These are phyloP conservation scores for Drosophila grimshawi DNA, from an alignment of 1,140 invertebrate genomes.

Conservation along the genomic window DNA sequence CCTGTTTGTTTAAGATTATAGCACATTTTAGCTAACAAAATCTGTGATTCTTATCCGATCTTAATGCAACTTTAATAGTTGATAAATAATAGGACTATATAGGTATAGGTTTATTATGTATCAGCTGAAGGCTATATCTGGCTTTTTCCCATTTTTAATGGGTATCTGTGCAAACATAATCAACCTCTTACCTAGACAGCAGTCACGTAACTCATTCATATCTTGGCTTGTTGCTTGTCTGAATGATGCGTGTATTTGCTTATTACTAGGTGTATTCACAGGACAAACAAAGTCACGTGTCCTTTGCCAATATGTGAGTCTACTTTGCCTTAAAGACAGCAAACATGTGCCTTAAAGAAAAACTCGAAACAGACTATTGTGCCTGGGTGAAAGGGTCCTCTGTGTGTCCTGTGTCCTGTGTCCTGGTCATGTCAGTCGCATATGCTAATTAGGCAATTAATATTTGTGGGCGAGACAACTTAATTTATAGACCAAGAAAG, in stretches of 20 bases:
- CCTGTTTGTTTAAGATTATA: too few species aligned
- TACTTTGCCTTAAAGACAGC: conserved; percentile 19
- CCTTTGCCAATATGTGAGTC: conserved; percentile 56
- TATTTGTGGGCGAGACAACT: conserved; percentile 82
- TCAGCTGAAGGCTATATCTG: too few species aligned
- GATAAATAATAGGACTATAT: too few species aligned
- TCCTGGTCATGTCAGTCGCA: conserved; percentile 67
- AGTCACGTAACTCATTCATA: background rate
- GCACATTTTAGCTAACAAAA: too few species aligned
- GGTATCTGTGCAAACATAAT: background rate
- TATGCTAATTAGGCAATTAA: conserved; percentile 83
- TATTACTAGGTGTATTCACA: conserved; percentile 28
- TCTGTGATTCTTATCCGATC: too few species aligned
- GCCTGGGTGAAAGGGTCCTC: conserved; percentile 23
- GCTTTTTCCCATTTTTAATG: too few species aligned
- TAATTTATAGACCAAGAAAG: conserved; percentile 78
- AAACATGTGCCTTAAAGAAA: conserved; percentile 18
- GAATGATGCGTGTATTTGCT: conserved; percentile 24
- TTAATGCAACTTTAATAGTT: too few species aligned
- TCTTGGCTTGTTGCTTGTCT: background rate
- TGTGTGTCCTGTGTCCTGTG: conserved; percentile 17
- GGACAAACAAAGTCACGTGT: conserved; percentile 58
- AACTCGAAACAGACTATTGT: conserved; percentile 24
- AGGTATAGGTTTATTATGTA: too few species aligned
- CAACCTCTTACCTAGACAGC: too few species aligned